Evolutionary conservation across 92 coral and sea anemone species (phyloP), one percentile per base, ranked within the genome.

Genomic region (Montipora capitata): DNA sequence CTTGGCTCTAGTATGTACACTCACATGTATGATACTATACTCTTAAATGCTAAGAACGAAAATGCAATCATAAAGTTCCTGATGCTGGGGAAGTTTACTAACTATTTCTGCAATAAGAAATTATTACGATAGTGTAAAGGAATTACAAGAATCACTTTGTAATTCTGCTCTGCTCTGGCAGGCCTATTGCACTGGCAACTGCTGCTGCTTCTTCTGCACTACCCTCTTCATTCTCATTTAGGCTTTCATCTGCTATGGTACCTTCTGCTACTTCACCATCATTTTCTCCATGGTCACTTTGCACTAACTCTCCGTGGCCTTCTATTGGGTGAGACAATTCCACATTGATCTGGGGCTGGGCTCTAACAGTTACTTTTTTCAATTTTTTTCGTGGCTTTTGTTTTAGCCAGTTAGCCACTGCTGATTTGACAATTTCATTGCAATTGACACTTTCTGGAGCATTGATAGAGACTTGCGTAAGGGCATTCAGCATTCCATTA

Each of bases 381-480:
- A 70, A 41, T n/a, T n/a, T 70, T 70, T 70, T 70, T 41, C 75
- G 38, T 70, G 42, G 75, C 75, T 41, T 69, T 15, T 69, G 43
- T 69, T 69, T 69, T 69, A 69, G 20, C 20, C 20, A 18, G 27
- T 27, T 27, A 27, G 27, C 27, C 27, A 27, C 27, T 27, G 27
- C 27, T 27, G 27, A 27, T 27, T 27, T 27, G 27, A 27, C 27
- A 27, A 27, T 27, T 27, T 27, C 27, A 27, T 7, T 40, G 75
- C 75, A 70, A 11, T 70, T 10, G 75, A 7, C 15, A 70, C 75
- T 70, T 70, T 70, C 75, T 70, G 75, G 49, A 70, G 43, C 75
- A 71, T 48, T 48, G 10, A 2, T 48, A 48, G 52, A 48, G 83
- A 78, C 72, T 61, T 78, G 83, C 83, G 61, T 78, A 9, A 48